A percentile compares a stretch with the other conserved stretches of the same genome.
phyloP scores from a whole-genome alignment of 2,113 vertebrate species.

The Micromys minutus region DNA sequence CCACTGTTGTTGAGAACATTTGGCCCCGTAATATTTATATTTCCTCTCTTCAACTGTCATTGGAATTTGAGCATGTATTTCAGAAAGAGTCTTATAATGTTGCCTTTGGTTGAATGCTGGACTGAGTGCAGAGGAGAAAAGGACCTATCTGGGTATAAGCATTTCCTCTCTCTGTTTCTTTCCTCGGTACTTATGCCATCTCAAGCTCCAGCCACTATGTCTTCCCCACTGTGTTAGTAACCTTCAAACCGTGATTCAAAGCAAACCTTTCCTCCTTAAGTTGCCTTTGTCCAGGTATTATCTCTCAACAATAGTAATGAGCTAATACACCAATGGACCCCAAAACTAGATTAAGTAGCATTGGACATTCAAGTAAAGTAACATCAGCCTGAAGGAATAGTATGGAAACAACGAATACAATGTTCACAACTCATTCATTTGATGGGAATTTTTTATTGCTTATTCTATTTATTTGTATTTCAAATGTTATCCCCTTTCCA shows the following conservation, averaged over 20 bases:
- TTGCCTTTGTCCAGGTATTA: not conserved
- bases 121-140: no score
- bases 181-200: not conserved
- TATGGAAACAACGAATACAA: not conserved
- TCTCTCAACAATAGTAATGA: not conserved
- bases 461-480: no score
- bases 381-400: not conserved
- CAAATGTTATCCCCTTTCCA: no score
- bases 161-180: not conserved
- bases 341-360: not conserved
- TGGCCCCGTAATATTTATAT: not conserved
- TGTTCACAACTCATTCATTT: not conserved
- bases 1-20: not conserved
- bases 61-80: not conserved
- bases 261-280: not conserved
- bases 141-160: not conserved
- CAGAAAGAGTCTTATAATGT: not conserved
- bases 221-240: no score
- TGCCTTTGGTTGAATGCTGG: no score
- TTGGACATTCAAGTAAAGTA: not conserved
- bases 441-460: no score
- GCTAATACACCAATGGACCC: no score
- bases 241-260: not conserved
- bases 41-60: not conserved
- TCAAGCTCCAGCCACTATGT: no score